These are phyloP conservation scores for Luperina testacea DNA, from an alignment of 2,888 invertebrate species.

Conservation along the genomic window DNA sequence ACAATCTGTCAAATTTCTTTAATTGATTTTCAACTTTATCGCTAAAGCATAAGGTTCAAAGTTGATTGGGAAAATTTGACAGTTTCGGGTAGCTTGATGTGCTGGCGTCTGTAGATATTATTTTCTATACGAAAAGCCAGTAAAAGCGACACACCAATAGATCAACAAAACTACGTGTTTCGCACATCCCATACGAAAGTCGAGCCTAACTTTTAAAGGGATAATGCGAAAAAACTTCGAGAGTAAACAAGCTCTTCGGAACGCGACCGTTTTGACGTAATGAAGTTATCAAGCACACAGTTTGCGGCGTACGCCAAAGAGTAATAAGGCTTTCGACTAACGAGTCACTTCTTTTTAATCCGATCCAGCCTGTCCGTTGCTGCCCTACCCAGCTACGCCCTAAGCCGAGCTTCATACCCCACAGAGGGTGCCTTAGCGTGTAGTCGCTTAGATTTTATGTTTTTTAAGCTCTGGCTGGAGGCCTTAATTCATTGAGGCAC, in stretches of 20 bases:
- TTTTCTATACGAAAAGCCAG: background rate
- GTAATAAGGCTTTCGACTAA: slow-evolving; percentile 36
- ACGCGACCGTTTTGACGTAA: slow-evolving; percentile 42
- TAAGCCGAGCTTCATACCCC: background rate
- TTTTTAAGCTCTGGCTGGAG: background rate
- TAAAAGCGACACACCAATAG: background rate
- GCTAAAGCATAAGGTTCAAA: too few species aligned
- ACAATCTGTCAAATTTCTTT: too few species aligned
- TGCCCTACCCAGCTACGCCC: background rate
- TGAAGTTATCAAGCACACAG: slow-evolving; percentile 55
- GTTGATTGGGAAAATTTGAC: too few species aligned
- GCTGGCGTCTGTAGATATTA: background rate
- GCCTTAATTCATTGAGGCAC: too few species aligned
- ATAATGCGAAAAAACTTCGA: slow-evolving; percentile 39
- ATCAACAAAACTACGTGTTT: slow-evolving; percentile 3
- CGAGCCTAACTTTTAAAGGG: slow-evolving; percentile 31
- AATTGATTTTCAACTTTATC: too few species aligned
- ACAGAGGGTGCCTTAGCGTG: background rate
- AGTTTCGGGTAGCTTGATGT: too few species aligned
- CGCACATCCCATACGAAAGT: slow-evolving; percentile 25
- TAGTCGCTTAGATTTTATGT: background rate
- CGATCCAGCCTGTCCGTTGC: background rate
- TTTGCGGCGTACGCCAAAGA: slow-evolving; percentile 16
- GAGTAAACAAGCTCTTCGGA: slow-evolving; percentile 31
- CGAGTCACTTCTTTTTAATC: slow-evolving; percentile 12